phyloP scores from a whole-genome alignment of 2,113 vertebrate species.

The Cephalopholis sonnerati region DNA sequence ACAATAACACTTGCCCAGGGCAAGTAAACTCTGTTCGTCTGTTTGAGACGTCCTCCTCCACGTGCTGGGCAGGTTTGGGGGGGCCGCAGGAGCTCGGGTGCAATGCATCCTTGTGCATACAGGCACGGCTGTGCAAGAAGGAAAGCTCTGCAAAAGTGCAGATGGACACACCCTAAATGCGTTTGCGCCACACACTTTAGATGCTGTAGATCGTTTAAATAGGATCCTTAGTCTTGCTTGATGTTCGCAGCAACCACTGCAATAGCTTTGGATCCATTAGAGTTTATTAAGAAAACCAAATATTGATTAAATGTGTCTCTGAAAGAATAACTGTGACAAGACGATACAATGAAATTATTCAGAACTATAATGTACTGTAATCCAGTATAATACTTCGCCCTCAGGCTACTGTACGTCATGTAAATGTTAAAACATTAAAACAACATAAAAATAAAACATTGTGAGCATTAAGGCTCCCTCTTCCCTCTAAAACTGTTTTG shows the following conservation, averaged over 20 bases:
- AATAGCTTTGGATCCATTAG: background rate
- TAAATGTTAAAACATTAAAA: background rate
- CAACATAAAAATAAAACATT: background rate
- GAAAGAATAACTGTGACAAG: conserved; percentile 1
- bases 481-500: conserved; percentile 4
- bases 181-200: too few relatives aligned
- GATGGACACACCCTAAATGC: too few relatives aligned
- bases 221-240: background rate
- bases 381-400: background rate
- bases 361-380: background rate
- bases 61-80: too few relatives aligned
- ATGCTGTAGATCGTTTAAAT: too few relatives aligned
- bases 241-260: background rate
- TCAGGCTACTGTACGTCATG: background rate
- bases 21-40: too few relatives aligned
- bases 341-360: background rate
- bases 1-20: too few relatives aligned
- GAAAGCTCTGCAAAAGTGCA: too few relatives aligned
- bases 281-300: background rate
- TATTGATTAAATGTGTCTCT: conserved; percentile 4
- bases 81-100: too few relatives aligned
- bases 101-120: too few relatives aligned
- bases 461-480: background rate
- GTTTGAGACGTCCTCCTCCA: too few relatives aligned
- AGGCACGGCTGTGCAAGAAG: too few relatives aligned